A percentile compares a stretch with the other conserved stretches of the same genome.
Evolutionary conservation across 2,797 vertebrate genomes (phyloP).

Genomic region (Botia almorhae): DNA sequence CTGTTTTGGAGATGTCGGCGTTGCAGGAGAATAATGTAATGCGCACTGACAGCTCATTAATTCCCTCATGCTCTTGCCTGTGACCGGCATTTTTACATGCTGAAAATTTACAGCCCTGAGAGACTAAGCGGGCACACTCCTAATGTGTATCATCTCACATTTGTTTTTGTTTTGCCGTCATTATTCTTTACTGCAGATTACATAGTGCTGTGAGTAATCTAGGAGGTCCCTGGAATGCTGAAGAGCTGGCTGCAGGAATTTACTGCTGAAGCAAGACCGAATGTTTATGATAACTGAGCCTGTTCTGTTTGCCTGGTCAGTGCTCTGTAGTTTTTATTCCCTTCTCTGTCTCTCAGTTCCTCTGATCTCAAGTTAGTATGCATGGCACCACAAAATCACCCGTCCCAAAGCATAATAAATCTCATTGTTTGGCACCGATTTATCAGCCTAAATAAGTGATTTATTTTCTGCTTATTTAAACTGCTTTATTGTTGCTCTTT

Average conservation of each 20-base stretch:
- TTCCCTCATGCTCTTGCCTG: conserved; percentile 65
- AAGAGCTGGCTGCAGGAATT: conserved; percentile 69
- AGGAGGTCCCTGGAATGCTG: conserved; percentile 74
- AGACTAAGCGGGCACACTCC: conserved; percentile 74
- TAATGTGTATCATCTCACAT: conserved; percentile 81
- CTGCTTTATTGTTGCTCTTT: conserved; percentile 31
- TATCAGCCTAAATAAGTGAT: conserved; percentile 27
- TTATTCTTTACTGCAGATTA: conserved; percentile 79
- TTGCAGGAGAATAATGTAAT: conserved; percentile 76
- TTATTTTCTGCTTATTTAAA: conserved; percentile 41
- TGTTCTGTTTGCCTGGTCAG: conserved; percentile 71
- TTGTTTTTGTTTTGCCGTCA: conserved; percentile 84
- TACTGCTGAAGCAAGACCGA: conserved; percentile 70
- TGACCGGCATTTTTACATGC: conserved; percentile 69
- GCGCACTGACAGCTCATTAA: conserved; percentile 79
- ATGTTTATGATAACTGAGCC: conserved; percentile 81
- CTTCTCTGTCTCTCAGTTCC: conserved; percentile 44
- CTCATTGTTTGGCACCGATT: conserved; percentile 53
- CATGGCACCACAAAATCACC: conserved; percentile 23
- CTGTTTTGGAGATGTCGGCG: conserved; percentile 66
- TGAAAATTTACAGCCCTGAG: conserved; percentile 76
- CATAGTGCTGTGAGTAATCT: conserved; percentile 77
- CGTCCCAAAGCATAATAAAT: conserved; percentile 38
- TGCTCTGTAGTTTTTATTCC: conserved; percentile 61
- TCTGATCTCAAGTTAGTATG: conserved; percentile 34